Conservation (phyloP, 2,888 invertebrate species). For the Chymomyza fuscimana region DNA sequence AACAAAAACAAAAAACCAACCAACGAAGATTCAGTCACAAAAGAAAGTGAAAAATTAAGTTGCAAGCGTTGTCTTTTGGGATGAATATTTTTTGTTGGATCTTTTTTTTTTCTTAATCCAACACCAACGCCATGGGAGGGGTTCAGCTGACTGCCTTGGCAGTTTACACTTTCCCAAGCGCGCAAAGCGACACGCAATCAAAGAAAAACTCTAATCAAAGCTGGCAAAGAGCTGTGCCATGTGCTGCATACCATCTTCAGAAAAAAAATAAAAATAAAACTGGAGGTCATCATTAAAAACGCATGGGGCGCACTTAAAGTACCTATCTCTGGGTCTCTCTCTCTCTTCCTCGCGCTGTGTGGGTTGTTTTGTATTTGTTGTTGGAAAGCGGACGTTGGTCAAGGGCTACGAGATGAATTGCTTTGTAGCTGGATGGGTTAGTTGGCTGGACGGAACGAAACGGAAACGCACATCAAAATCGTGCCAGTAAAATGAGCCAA, state of each 20-base stretch:
- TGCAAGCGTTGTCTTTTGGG: slow-evolving; percentile 26
- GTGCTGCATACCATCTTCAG: slow-evolving; percentile 53
- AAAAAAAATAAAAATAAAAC: neutral
- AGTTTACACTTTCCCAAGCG: slow-evolving; percentile 67
- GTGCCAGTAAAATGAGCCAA: slow-evolving; percentile 40
- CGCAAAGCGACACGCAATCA: slow-evolving; percentile 43
- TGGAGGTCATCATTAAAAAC: slow-evolving; percentile 59
- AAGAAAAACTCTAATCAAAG: slow-evolving; percentile 66
- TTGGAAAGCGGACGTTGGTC: slow-evolving; percentile 56
- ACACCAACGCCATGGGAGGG: slow-evolving; percentile 22
- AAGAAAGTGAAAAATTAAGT: slow-evolving; percentile 67
- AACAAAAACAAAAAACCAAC: slow-evolving; percentile 5
- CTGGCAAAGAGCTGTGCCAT: slow-evolving; percentile 31
- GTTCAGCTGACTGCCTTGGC: neutral
- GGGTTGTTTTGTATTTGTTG: slow-evolving; percentile 47
- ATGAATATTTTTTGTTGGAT: neutral
- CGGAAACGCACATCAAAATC: slow-evolving; percentile 68
- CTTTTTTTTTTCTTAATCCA: neutral
- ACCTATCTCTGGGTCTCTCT: neutral
- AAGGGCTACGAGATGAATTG: slow-evolving; percentile 50
- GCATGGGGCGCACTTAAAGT: neutral
- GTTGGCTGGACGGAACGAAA: slow-evolving; percentile 36
- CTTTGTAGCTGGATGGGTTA: slow-evolving; percentile 1
- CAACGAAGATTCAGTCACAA: slow-evolving; percentile 24
- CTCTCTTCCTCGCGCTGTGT: slow-evolving; percentile 37